A percentile compares a stretch with the other conserved stretches of the same genome.
These are phyloP conservation scores for Pararge aegeria DNA, from an alignment of 1,140 invertebrate species.

Conservation along the genomic window DNA sequence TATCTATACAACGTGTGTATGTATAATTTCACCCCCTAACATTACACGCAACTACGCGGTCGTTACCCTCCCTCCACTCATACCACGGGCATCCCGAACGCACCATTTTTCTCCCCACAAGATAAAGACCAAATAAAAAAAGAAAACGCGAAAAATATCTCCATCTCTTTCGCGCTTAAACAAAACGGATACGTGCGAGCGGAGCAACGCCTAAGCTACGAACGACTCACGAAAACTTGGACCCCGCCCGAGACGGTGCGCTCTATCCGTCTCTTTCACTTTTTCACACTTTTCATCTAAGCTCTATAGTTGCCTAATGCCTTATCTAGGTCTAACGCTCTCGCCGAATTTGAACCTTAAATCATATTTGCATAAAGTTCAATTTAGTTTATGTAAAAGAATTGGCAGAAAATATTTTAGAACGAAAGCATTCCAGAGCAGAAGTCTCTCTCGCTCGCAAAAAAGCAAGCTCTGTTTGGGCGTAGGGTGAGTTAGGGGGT, in stretches of 20 bases:
- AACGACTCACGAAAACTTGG: slow-evolving; percentile 78
- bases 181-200: slow-evolving; percentile 47
- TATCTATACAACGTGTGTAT: slow-evolving; percentile 54
- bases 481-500: slow-evolving; percentile 46
- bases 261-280: slow-evolving; percentile 77
- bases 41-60: slow-evolving; percentile 67
- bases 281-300: slow-evolving; percentile 77
- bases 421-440: slow-evolving; percentile 69
- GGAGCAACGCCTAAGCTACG: slow-evolving; percentile 66
- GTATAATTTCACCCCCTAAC: slow-evolving; percentile 59
- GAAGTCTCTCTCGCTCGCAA: slow-evolving; percentile 78
- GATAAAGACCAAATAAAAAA: slow-evolving; percentile 79
- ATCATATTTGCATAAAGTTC: not conserved
- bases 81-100: slow-evolving; percentile 47
- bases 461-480: slow-evolving; percentile 66
- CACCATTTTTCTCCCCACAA: slow-evolving; percentile 70
- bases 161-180: slow-evolving; percentile 47
- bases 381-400: slow-evolving; percentile 23
- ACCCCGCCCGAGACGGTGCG: slow-evolving; percentile 74
- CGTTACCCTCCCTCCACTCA: slow-evolving; percentile 35
- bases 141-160: slow-evolving; percentile 76
- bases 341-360: slow-evolving; percentile 37
- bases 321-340: slow-evolving; percentile 4
- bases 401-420: slow-evolving; percentile 72
- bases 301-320: slow-evolving; percentile 28